These are phyloP conservation scores for Euplexia lucipara DNA, from an alignment of 2,888 invertebrate species.

Conservation along the genomic window DNA sequence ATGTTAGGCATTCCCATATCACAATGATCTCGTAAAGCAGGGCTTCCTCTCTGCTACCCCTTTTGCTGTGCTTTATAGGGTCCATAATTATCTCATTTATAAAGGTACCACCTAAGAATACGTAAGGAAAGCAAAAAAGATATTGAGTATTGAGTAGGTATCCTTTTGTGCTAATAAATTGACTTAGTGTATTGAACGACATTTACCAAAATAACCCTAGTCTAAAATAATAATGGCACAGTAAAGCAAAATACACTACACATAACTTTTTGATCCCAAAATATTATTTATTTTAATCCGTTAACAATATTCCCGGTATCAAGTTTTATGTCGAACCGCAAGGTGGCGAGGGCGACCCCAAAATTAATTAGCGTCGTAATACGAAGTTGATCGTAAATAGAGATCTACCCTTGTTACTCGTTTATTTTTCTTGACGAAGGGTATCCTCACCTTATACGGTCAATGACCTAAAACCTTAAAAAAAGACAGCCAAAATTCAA, in stretches of 20 bases:
- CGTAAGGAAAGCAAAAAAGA: no score
- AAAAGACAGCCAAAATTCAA: constrained; percentile 29
- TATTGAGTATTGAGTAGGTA: no score
- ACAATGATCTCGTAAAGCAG: no score
- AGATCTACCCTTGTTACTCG: constrained; percentile 47
- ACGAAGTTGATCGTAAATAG: constrained; percentile 65
- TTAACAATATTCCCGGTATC: constrained; percentile 48
- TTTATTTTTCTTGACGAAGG: constrained; percentile 46
- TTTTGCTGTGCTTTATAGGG: no score
- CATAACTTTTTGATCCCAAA: background rate
- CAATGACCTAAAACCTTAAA: constrained; percentile 22
- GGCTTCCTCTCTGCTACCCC: no score
- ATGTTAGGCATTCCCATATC: background rate
- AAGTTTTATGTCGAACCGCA: constrained; percentile 40
- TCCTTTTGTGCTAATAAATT: no score
- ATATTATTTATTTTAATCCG: constrained; percentile 15
- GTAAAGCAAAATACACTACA: no score
- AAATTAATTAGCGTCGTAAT: constrained; percentile 66
- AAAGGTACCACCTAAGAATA: no score
- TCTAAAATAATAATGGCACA: no score
- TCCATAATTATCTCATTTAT: no score
- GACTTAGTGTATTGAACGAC: no score
- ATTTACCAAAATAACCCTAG: no score
- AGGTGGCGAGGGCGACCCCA: constrained; percentile 42
- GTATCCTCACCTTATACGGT: constrained; percentile 38